A percentile compares a stretch with the other conserved stretches of the same genome.
These are phyloP conservation scores for Conus ventricosus DNA, from an alignment of 1,140 invertebrate species.

Conservation along the genomic window DNA sequence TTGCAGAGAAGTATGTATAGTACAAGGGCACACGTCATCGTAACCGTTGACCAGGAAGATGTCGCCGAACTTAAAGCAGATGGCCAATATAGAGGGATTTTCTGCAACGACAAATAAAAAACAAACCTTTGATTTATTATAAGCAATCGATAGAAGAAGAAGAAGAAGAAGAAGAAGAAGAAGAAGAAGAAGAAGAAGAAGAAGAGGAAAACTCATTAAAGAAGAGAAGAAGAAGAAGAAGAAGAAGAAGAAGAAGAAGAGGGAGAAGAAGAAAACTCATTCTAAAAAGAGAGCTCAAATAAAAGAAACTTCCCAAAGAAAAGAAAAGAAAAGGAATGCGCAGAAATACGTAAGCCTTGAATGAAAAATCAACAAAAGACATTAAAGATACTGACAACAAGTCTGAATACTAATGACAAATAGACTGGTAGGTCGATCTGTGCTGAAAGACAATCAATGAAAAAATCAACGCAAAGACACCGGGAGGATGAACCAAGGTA, in stretches of 20 bases:
- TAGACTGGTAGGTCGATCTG: no score
- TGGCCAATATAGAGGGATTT: constrained; percentile 77
- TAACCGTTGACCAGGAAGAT: constrained; percentile 92
- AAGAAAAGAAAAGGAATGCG: neutral
- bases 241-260: no score
- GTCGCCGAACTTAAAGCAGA: constrained; percentile 90
- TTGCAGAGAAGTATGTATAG: constrained; percentile 88
- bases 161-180: neutral
- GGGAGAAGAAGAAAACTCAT: no score
- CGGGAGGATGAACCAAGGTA: no score
- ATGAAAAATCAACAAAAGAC: neutral
- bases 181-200: neutral
- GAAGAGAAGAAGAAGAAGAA: neutral
- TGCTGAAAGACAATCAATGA: no score
- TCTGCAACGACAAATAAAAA: neutral
- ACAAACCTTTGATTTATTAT: neutral
- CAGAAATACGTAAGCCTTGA: neutral
- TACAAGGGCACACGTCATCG: constrained; percentile 92
- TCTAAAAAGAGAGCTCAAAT: neutral
- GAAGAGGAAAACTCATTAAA: neutral
- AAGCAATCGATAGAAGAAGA: no score
- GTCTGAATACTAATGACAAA: no score
- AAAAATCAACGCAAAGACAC: no score
- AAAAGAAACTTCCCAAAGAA: neutral
- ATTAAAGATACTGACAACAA: neutral